phyloP scores from a whole-genome alignment of 1,140 invertebrate species.

The Pomacea maculata region DNA sequence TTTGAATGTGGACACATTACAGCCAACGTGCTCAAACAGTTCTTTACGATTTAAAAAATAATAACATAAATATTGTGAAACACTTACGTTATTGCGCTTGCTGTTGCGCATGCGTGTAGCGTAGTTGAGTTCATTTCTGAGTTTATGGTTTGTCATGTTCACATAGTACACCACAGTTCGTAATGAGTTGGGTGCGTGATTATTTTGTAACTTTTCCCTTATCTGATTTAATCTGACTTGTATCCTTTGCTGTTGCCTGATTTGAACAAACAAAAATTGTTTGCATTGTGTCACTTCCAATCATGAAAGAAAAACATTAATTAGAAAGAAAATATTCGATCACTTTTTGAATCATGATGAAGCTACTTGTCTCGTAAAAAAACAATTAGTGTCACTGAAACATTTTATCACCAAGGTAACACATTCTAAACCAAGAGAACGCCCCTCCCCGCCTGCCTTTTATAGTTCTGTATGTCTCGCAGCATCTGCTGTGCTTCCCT shows the following conservation, averaged over 20 bases:
- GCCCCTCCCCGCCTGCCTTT: neutral
- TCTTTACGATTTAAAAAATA: too few relatives aligned
- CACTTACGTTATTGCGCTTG: neutral
- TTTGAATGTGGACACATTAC: too few relatives aligned
- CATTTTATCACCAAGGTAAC: too few relatives aligned
- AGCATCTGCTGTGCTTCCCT: neutral
- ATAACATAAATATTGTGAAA: too few relatives aligned
- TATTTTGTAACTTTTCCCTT: slow-evolving; percentile 8
- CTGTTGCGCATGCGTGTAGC: neutral
- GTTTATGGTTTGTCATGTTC: slow-evolving; percentile 11
- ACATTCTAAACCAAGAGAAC: too few relatives aligned
- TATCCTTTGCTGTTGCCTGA: neutral
- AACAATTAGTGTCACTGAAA: too few relatives aligned
- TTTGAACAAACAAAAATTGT: neutral
- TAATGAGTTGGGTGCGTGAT: slow-evolving; percentile 8
- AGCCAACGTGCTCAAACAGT: too few relatives aligned
- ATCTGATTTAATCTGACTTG: neutral
- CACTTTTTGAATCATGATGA: too few relatives aligned
- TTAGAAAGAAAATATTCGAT: too few relatives aligned
- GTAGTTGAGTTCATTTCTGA: neutral
- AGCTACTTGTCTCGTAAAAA: too few relatives aligned
- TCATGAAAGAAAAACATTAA: neutral
- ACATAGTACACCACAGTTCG: slow-evolving; percentile 10
- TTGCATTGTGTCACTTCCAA: neutral
- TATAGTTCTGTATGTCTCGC: neutral